These are phyloP conservation scores for Meloidogyne exigua DNA, from an alignment of 1,140 invertebrate genomes.

Conservation along the genomic window DNA sequence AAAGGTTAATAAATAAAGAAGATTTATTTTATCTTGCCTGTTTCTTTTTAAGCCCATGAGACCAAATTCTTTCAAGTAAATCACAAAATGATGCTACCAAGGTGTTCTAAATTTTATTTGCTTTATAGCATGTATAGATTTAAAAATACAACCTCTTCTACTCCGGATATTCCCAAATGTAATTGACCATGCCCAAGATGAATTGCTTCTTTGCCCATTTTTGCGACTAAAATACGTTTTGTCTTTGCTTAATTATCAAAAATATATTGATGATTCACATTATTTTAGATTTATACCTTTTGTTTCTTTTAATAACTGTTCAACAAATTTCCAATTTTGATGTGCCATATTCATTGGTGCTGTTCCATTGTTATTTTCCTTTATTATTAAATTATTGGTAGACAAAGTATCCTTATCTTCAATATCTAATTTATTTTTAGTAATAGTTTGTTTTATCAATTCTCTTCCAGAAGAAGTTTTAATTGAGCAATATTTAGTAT, in stretches of 20 bases:
- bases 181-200: slow-evolving; percentile 74
- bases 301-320: slow-evolving; percentile 78
- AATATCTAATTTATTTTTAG: neutral
- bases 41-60: slow-evolving; percentile 89
- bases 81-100: slow-evolving; percentile 95
- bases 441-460: neutral
- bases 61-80: slow-evolving; percentile 93
- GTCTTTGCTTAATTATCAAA: slow-evolving; percentile 67
- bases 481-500: neutral
- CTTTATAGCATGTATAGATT: neutral
- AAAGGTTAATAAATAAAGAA: neutral
- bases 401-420: neutral
- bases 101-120: slow-evolving; percentile 71
- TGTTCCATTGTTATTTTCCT: slow-evolving; percentile 20
- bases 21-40: slow-evolving; percentile 68
- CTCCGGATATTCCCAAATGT: slow-evolving; percentile 70
- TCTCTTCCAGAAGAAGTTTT: neutral
- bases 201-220: slow-evolving; percentile 91
- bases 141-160: slow-evolving; percentile 74
- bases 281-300: slow-evolving; percentile 66
- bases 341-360: slow-evolving; percentile 72
- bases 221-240: slow-evolving; percentile 93
- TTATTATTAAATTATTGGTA: neutral
- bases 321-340: slow-evolving; percentile 97
- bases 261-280: neutral